Base-by-base conservation (phyloP, 2,888 invertebrate genomes). In the Zygothrica quintamaculata region DNA sequence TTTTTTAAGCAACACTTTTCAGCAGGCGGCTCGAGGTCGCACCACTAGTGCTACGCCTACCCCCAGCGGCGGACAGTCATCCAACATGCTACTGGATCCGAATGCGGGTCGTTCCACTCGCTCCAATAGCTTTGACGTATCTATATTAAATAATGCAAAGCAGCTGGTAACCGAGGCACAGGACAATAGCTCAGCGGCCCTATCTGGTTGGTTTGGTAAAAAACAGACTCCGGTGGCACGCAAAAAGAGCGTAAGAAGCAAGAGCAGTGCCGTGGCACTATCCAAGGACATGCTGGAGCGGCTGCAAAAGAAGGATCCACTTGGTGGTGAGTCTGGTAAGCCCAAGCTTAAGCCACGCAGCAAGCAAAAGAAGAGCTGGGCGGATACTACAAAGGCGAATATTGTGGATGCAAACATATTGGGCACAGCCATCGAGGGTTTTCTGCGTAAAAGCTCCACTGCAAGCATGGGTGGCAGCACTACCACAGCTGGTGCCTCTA, bases 71-170 rank as follows among this genome's bases (percentile, higher is more conserved):
- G 59, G 43, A 0, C 76, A 78, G 44, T 8, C 76, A 3, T 66
- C 77, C n/a, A 74, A 85, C 9, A 78, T 88, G 47, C 73, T 89
- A 12, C 78, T 91, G 1, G 90, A 91, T 62, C 90, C 90, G 0
- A 91, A 91, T 60, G 90, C 90, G 1, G 90, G 90, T 0, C 87
- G 91, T 67, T 95, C 94, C 69, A 95, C 94, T 89, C 94, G 96
- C 51, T 96, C 96, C 11, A 96, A 96, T 90, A 96, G 96, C 90
- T 96, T 96, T 84, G 96, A 96, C 89, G 94, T 96, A 0, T 96
- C 96, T 13, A 93, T 95, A 15, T 92, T 96, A 34, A 92, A 93
- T 66, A 91, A 91, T 65, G 90, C 91, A 53, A 91, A 91, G 73
- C 91, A 91, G 75, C 69, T 90, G 66, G 90, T 91, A 1, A 88